Evolutionary conservation across 2,113 vertebrate species (phyloP), one percentile per base, ranked within the genome.

Genomic region (Upupa epops): DNA sequence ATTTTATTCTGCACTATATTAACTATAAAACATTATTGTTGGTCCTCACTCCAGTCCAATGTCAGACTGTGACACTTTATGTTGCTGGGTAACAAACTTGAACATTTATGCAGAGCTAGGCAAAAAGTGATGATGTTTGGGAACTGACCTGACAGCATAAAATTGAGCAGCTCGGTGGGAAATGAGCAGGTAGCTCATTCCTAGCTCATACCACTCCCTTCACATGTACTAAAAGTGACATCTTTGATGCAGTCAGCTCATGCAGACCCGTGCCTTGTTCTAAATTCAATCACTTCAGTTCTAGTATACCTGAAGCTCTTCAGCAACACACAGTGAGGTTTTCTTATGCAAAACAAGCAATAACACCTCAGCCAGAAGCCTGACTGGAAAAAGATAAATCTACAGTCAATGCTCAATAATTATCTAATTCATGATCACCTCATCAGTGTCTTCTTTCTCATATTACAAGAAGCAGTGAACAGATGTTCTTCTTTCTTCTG

Each of bases 1-100:
- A 86, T 93, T 92, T 92, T 87, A 89, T 83, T 91, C 71, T 76
- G 69, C 61, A 88, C 63, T 42, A 36, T 46, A 52, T 42, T 93
- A 78, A 90, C 69, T 36, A 58, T 72, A 89, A 31, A 83, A 77
- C 60, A 91, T 72, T 70, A 83, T 15, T 76, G 60, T 81, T 94
- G 86, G 92, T 88, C 79, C 86, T 78, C 20, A 12, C 64, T 79
- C 54, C 80, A 82, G 86, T 73, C 58, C 65, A 81, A 68, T 69
- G 78, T 90, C 90, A 83, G 83, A 63, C 75, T 78, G 51, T 7
- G 18, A 91, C 70, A 90, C 83, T 46, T 56, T 36, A 49, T 54
- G 84, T 89, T 89, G 80, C 86, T 91, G 61, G 51, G 40, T 49
- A 88, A 65, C 36, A 72, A 75, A 51, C 26, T 77, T 82, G 77